These are phyloP conservation scores for Tauraco erythrolophus DNA, from an alignment of 2,113 vertebrate species.

Conservation along the genomic window DNA sequence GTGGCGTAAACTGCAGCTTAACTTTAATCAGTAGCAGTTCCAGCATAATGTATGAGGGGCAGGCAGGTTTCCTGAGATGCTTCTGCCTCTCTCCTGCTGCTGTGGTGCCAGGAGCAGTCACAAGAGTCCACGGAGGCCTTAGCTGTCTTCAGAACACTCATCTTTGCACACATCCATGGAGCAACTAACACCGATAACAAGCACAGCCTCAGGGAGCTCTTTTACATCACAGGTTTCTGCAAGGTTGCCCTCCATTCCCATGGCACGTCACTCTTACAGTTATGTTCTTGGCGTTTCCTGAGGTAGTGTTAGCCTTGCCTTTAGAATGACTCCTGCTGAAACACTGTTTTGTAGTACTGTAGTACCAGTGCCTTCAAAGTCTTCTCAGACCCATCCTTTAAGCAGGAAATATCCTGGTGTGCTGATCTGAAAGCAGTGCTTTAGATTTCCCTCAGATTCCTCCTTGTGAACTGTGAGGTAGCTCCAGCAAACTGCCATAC, in stretches of 20 bases:
- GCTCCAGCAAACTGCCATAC: background rate
- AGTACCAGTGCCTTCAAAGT: background rate
- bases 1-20: background rate
- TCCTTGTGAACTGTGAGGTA: background rate
- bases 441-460: background rate
- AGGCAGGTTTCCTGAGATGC: background rate
- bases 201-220: background rate
- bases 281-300: background rate
- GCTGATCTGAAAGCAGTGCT: background rate
- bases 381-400: background rate
- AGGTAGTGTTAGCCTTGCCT: background rate
- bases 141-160: background rate
- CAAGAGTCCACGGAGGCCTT: rapidly evolving
- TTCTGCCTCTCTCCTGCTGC: background rate
- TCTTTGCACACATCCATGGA: background rate
- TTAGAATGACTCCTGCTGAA: background rate
- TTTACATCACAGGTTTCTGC: background rate
- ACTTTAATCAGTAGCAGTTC: background rate
- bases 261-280: background rate
- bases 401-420: background rate
- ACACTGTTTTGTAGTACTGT: background rate
- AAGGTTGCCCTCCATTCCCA: background rate
- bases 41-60: rapidly evolving
- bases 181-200: background rate
- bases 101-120: background rate